Percentiles rank a stretch among this genome's conserved stretches.
phyloP scores from a whole-genome alignment of 1,140 invertebrate genomes.

The Drosophila nasuta region DNA sequence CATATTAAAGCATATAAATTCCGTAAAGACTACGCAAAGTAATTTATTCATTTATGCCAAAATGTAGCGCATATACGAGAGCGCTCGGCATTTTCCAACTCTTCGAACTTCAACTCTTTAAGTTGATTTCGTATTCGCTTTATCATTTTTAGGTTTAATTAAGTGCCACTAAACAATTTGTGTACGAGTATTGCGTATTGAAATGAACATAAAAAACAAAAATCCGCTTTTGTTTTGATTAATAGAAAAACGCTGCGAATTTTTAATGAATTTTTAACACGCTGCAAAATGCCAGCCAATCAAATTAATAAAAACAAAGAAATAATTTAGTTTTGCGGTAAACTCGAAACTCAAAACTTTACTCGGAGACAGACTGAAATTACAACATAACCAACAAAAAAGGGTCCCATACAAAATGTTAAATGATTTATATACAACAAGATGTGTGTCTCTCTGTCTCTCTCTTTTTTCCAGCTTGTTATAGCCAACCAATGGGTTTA shows the following conservation, averaged over 20 bases:
- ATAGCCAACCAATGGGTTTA: conserved; percentile 66
- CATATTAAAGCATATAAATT: conserved; percentile 55
- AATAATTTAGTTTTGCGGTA: conserved; percentile 59
- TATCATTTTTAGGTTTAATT: conserved; percentile 70
- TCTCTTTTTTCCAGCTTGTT: conserved; percentile 50
- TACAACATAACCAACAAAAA: background rate
- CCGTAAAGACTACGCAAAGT: conserved; percentile 29
- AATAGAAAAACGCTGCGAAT: conserved; percentile 52
- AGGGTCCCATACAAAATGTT: conserved; percentile 58
- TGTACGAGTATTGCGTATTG: conserved; percentile 28
- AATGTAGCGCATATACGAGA: conserved; percentile 51
- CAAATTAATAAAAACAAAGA: conserved; percentile 74
- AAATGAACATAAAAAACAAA: conserved; percentile 14
- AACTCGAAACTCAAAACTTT: conserved; percentile 7
- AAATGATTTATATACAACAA: conserved; percentile 66
- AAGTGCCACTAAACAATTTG: conserved; percentile 71
- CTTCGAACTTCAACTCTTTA: conserved; percentile 24
- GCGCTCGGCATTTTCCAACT: conserved; percentile 9
- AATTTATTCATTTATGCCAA: conserved; percentile 71
- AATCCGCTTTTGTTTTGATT: conserved; percentile 60
- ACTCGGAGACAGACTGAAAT: conserved; percentile 9
- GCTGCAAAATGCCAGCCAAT: conserved; percentile 50
- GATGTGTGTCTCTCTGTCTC: conserved; percentile 11
- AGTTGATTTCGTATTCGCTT: conserved; percentile 53
- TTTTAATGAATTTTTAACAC: conserved; percentile 67